Base-by-base conservation (phyloP, 2,888 invertebrate genomes). In the Baccha elongata region DNA sequence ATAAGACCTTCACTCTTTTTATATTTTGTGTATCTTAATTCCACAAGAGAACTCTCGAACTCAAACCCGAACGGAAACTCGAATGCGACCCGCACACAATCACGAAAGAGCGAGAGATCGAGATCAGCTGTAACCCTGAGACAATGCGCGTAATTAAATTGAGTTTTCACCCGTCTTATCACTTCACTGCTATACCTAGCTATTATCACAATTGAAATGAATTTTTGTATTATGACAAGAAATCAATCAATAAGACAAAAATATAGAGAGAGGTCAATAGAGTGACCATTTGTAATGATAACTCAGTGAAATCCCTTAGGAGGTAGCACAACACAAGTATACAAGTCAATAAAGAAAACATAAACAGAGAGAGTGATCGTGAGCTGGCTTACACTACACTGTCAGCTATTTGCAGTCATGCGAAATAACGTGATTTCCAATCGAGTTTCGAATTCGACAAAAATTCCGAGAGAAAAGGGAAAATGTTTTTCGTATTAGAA, bases 371-470 rank as follows among this genome's bases (percentile, higher is more conserved):
- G 75, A 69, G 48, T 69, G 55, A 62, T 32, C 55, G 74, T 42
- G 62, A 21, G 48, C 13, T 35, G 23, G 42, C 58, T 42, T 42
- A 42, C 26, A 26, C n/a, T n/a, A n/a, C 17, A 13, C 15, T 44
- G 29, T 44, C 42, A 29, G 17, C 55, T 19, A 19, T 35, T 15
- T 5, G 42, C 15, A 58, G 15, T 19, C 60, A 60, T 60, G 60
- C 60, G 60, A 60, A 69, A 44, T 72, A 68, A 71, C 78, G 71
- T 69, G 69, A 79, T 67, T 79, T 67, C 46, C 71, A 65, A 78
- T 78, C 73, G 79, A 73, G 79, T 73, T 73, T 80, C 80, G 80
- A 53, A 71, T 50, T 75, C 48, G 55, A 55, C 26, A 67, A 68
- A 69, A 62, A 53, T 42, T 67, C 52, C 23, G 50, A 65, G 44